Evolutionary conservation across 2,113 vertebrate genomes (phyloP), one percentile per base, ranked within the genome.

Genomic region (Hyperoodon ampullatus): DNA sequence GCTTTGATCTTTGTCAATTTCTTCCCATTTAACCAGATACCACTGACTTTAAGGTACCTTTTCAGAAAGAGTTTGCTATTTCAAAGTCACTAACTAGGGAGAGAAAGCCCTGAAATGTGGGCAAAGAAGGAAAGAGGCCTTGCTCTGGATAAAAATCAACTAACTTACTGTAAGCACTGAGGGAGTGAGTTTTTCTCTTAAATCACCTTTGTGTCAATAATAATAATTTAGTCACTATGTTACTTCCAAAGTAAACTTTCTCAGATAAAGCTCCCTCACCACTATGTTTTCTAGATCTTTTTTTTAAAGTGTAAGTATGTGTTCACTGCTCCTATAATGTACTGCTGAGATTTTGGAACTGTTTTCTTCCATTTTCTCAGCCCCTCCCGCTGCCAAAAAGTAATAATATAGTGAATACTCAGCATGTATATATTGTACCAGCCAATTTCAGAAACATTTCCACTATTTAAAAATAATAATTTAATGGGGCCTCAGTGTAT

Each of bases 391-490:
- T 93, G 68, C 89, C 1, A 1, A 70, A 96, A 98, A 90, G 86
- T 89, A 98, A 96, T 58, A 96, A 96, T 70, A 81, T 3, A 68
- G 65, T 19, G 71, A 68, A 47, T 75, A 39, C n/a, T 88, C 94
- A 93, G 97, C 85, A 15, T 72, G 95, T 61, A 12, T 71, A 82
- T 77, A n/a, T 97, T 86, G 93, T 42, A 97, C 87, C 60, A 91
- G 75, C 94, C 95, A 92, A 47, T 33, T 98, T 97, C 90, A 65
- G 94, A 78, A 98, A 91, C 68, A 77, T 75, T 96, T 97, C 87
- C 96, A 93, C 96, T 96, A 97, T 94, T 96, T 97, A 98, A 98
- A 98, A 96, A 97, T 88, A 97, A 96, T 81, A 96, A 97, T 98
- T 96, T 97, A 96, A 95, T 94, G 74, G 65, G 53, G 96, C 72